Evolutionary conservation across 2,888 invertebrate species (phyloP).

Genomic region (Agonopterix alstromeriana): DNA sequence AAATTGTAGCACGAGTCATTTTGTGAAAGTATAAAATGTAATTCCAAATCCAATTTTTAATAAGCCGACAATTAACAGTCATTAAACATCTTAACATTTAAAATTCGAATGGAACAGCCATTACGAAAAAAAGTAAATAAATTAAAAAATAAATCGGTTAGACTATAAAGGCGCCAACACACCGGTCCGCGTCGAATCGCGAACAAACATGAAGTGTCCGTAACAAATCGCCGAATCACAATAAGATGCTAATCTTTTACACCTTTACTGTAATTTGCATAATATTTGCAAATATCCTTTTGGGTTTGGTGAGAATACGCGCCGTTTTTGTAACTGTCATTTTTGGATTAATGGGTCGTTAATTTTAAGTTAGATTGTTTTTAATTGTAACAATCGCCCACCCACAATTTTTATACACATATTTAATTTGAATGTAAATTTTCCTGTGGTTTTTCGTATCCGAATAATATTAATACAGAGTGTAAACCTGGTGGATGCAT

Average conservation of each 20-base stretch:
- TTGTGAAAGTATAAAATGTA: no score
- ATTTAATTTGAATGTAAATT: no score
- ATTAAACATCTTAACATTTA: no score
- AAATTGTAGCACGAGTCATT: no score
- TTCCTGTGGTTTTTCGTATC: no score
- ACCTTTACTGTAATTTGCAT: conserved; percentile 66
- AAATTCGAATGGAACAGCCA: not conserved
- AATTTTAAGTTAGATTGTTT: no score
- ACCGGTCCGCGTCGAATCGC: conserved; percentile 66
- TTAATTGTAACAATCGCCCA: not conserved
- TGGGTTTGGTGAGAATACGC: conserved; percentile 20
- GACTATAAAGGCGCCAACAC: conserved; percentile 19
- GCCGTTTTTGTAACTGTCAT: not conserved
- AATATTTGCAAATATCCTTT: conserved; percentile 37
- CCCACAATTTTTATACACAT: no score
- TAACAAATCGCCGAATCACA: conserved; percentile 61
- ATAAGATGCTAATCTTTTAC: conserved; percentile 73
- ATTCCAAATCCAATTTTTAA: no score
- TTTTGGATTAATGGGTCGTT: not conserved
- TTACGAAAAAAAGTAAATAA: conserved; percentile 25
- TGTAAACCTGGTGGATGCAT: no score
- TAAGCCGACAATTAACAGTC: no score
- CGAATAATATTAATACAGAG: no score
- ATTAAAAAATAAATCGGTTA: no score
- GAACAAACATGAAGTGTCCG: conserved; percentile 62